Evolutionary conservation across 1,140 invertebrate species (phyloP).

Genomic region (Helicoverpa zea): DNA sequence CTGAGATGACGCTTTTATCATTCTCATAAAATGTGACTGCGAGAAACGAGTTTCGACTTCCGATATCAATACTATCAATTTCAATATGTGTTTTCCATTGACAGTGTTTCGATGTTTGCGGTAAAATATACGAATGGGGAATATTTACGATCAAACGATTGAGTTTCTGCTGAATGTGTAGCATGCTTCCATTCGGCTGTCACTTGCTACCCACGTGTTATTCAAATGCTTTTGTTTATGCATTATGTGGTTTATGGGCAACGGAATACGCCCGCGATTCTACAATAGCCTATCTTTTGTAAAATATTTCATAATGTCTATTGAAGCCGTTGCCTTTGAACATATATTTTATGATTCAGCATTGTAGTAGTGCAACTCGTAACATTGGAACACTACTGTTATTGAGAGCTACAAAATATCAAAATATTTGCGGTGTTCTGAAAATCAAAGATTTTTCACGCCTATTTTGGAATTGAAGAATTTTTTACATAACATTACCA

Average conservation of each 20-base stretch:
- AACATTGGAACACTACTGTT: constrained; percentile 2
- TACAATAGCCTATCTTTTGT: constrained; percentile 31
- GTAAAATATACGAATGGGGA: constrained; percentile 54
- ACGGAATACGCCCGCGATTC: constrained; percentile 60
- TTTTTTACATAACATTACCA: too few species aligned
- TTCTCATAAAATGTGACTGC: constrained; percentile 1
- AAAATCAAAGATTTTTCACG: too few species aligned
- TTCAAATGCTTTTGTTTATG: constrained; percentile 76
- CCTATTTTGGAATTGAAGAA: too few species aligned
- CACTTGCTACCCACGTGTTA: constrained; percentile 69
- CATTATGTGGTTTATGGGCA: constrained; percentile 65
- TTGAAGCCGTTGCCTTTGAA: constrained; percentile 29
- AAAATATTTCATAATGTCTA: constrained; percentile 47
- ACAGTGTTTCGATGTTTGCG: constrained; percentile 54
- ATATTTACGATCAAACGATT: constrained; percentile 68
- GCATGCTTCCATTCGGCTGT: constrained; percentile 62
- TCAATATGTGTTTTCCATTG: constrained; percentile 46
- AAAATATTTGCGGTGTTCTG: background rate
- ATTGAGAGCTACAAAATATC: constrained; percentile 9
- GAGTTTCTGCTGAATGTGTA: constrained; percentile 61
- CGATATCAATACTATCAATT: constrained; percentile 46
- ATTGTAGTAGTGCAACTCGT: constrained; percentile 33
- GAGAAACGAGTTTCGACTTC: constrained; percentile 34
- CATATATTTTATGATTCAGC: constrained; percentile 42
- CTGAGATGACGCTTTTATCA: constrained; percentile 6